Evolutionary conservation across 30 jellyfish, hydroid and myxozoan species (phyloP).

Genomic region (Mastigias papua): DNA sequence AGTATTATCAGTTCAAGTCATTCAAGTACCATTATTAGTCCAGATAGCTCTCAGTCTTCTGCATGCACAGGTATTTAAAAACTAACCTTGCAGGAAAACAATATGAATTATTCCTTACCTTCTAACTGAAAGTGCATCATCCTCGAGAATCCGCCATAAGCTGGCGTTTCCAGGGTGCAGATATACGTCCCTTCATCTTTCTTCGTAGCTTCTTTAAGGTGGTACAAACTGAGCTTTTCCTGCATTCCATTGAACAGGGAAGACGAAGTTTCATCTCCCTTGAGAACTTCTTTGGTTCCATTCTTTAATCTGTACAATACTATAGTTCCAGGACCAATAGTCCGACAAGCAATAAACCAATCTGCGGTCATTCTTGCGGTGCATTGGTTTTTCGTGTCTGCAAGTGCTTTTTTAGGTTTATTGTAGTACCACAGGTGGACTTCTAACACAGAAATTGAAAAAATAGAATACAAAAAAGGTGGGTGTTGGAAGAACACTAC

Average conservation of each 20-base stretch:
- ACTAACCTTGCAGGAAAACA: too few relatives aligned
- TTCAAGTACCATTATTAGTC: too few relatives aligned
- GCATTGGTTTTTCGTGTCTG: too few relatives aligned
- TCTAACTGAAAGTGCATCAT: not conserved
- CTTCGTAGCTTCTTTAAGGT: conserved; percentile 14
- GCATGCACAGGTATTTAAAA: too few relatives aligned
- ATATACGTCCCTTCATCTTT: conserved; percentile 35
- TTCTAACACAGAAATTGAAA: too few relatives aligned
- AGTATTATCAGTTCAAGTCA: too few relatives aligned
- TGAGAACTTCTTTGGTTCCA: not conserved
- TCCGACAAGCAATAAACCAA: conserved; percentile 2
- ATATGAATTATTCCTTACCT: not conserved
- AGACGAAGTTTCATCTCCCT: not conserved
- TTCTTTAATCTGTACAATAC: not conserved
- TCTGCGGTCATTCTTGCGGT: too few relatives aligned
- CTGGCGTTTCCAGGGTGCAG: not conserved
- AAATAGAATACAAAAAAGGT: too few relatives aligned
- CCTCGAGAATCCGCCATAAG: not conserved
- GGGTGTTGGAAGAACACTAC: too few relatives aligned
- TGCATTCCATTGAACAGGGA: not conserved
- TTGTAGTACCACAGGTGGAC: too few relatives aligned
- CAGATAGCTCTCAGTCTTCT: too few relatives aligned
- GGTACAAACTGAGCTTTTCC: not conserved
- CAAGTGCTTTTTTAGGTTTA: too few relatives aligned
- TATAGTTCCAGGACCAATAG: conserved; percentile 12